phyloP scores from a whole-genome alignment of 2,888 invertebrate species.

The Hypomecis punctinalis region DNA sequence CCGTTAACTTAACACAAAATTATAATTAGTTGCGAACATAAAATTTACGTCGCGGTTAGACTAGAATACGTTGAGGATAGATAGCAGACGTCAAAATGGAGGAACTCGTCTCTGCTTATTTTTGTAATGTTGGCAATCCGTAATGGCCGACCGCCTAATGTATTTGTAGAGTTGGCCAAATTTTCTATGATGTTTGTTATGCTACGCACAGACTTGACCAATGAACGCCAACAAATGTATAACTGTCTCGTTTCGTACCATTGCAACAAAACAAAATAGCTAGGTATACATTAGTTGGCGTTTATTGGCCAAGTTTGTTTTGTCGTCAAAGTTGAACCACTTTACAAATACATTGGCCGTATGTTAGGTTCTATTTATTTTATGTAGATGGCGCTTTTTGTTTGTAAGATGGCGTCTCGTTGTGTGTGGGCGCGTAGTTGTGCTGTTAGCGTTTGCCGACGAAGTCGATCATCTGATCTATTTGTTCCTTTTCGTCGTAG shows the following conservation, averaged over 20 bases:
- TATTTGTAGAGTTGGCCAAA: background rate
- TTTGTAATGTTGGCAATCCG: conserved; percentile 60
- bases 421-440: conserved; percentile 60
- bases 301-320: background rate
- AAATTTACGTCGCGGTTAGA: conserved; percentile 79
- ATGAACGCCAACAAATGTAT: too few relatives aligned
- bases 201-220: too few relatives aligned
- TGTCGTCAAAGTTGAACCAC: background rate
- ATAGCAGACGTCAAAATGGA: conserved; percentile 78
- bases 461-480: conserved; percentile 92
- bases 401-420: conserved; percentile 60
- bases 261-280: too few relatives aligned
- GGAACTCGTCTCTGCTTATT: conserved; percentile 69
- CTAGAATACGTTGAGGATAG: conserved; percentile 85
- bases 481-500: conserved; percentile 90
- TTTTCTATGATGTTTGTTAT: background rate
- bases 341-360: conserved; percentile 5
- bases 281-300: too few relatives aligned
- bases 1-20: conserved; percentile 71
- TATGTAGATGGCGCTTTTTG: conserved; percentile 52
- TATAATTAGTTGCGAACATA: conserved; percentile 81
- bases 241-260: too few relatives aligned
- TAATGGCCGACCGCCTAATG: conserved; percentile 46
- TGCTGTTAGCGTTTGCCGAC: conserved; percentile 86
- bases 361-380: conserved; percentile 44